Conservation (phyloP, 2,888 invertebrate genomes). For the Drosophila barbarae region DNA sequence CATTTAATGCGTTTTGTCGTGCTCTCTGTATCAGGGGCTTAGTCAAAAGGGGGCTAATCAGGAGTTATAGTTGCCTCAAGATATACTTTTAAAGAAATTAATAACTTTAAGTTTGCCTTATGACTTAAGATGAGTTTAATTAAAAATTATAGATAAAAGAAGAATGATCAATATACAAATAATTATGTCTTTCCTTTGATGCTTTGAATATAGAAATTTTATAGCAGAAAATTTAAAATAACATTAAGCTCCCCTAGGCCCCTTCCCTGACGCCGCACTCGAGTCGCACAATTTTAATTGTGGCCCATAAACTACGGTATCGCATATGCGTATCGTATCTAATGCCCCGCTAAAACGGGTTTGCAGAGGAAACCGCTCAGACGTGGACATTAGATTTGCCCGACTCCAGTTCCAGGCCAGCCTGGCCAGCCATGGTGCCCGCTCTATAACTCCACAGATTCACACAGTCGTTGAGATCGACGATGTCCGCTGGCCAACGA, state of each 20-base stretch:
- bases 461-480: slow-evolving; percentile 56
- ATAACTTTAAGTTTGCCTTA: background rate
- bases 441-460: slow-evolving; percentile 22
- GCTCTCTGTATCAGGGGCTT: slow-evolving; percentile 10
- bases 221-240: background rate
- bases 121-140: background rate
- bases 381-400: slow-evolving; percentile 67
- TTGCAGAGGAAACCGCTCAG: slow-evolving; percentile 68
- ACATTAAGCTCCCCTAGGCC: background rate
- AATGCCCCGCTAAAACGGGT: slow-evolving; percentile 65
- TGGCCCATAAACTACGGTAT: slow-evolving; percentile 65
- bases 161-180: background rate
- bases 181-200: background rate
- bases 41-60: background rate
- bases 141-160: background rate
- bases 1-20: slow-evolving; percentile 53
- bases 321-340: slow-evolving; percentile 67
- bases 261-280: slow-evolving; percentile 16
- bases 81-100: too few species aligned
- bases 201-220: background rate
- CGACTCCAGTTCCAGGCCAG: slow-evolving; percentile 49
- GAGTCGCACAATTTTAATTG: slow-evolving; percentile 64
- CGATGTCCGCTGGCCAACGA: slow-evolving; percentile 46
- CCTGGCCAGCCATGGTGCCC: slow-evolving; percentile 45
- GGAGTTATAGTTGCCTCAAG: background rate